A percentile compares a stretch with the other conserved stretches of the same genome.
phyloP scores from a whole-genome alignment of 2,797 vertebrate species.

The Onychomys torridus region DNA sequence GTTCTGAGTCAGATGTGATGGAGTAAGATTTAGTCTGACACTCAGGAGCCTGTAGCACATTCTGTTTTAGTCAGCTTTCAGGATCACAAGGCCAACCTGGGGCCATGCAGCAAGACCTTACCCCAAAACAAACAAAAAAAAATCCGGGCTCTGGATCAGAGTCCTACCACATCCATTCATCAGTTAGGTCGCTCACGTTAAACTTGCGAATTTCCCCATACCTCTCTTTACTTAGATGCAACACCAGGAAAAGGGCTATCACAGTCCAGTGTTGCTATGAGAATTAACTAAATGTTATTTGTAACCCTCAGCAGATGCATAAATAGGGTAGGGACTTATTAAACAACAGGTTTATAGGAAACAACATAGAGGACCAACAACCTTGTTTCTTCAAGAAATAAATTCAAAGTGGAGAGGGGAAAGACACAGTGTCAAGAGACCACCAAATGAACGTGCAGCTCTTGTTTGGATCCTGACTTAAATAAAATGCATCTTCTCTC shows the following conservation, averaged over 20 bases:
- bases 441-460: not conserved
- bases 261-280: not conserved
- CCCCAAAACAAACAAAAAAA: constrained; percentile 3
- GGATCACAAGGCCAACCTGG: not conserved
- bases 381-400: constrained; percentile 53
- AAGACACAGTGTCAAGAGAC: constrained; percentile 42
- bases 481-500: not conserved
- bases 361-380: constrained; percentile 22
- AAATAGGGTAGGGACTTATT: not conserved
- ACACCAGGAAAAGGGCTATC: constrained; percentile 13
- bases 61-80: not conserved
- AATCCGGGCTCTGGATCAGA: constrained; percentile 22
- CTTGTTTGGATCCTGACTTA: constrained; percentile 54
- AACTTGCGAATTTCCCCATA: constrained; percentile 37
- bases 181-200: not conserved
- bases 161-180: constrained; percentile 7
- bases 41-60: not conserved
- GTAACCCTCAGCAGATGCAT: not conserved
- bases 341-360: not conserved
- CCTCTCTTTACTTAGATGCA: constrained; percentile 31
- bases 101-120: not conserved
- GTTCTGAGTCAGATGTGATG: not conserved
- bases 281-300: not conserved
- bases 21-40: not conserved
- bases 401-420: not conserved